Base-by-base conservation (phyloP, 2,797 vertebrate genomes). In the Gallinago stenura region DNA sequence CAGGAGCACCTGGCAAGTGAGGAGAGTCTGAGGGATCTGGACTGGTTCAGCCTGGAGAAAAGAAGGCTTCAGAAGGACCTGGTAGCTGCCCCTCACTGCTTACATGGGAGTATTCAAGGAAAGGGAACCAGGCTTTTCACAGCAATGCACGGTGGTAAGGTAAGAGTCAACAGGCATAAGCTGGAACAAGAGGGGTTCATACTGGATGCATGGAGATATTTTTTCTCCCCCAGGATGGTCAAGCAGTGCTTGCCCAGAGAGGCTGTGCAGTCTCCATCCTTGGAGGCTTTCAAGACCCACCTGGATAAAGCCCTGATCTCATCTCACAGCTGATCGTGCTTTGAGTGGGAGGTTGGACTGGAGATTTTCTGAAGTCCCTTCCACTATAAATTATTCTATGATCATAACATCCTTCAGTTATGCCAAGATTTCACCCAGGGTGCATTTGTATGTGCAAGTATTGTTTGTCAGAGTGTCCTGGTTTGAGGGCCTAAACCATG, bases 21-120 rank as follows among this genome's bases (percentile, higher is more conserved):
- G 51, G 35, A 84, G 66, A 58, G 48, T 12, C 30, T 90, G 89
- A 78, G 60, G 66, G 25, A 71, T 19, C 25, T 26, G 41, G 35
- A 4, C 31, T 73, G 33, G 21, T 61, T 65, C 33, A 56, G 19
- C 76, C 81, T 66, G 50, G 30, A 64, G 62, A 22, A 93, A 60
- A 51, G n/a, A 51, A 28, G 8, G 6, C 31, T 77, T 80, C 30
- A 10, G 43, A 78, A 37, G 12, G 33, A 78, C 48, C 14, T 33
- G 39, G 6, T 17, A 62, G 50, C 31, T 69, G 28, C 33, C 39
- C 15, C 15, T 51, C 39, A 4, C 18, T 51, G 43, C 17, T 54
- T 46, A 14, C 0, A 0, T 43, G 4, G 1, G 19, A 39, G 6
- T 37, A 33, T 51, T 10, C 0, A 5, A 26, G 53, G 35, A 64